Evolutionary conservation across 2,797 vertebrate genomes (phyloP), one percentile per base, ranked within the genome.

Genomic region (Gobionotothen gibberifrons): DNA sequence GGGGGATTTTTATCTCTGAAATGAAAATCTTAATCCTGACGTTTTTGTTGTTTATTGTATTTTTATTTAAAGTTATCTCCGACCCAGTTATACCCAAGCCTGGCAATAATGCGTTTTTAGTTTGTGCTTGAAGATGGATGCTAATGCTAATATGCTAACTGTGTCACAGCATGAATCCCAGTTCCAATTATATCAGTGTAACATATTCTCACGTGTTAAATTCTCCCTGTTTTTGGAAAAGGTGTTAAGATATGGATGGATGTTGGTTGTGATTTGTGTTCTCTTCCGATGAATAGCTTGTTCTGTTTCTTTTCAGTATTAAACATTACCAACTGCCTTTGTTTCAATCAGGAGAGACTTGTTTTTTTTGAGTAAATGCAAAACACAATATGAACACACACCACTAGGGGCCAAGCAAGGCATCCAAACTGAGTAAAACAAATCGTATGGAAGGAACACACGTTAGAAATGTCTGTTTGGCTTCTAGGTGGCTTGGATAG

Each of bases 1-100:
- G 82, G 84, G 91, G 86, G 56, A 91, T 95, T 96, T 96, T 96
- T 97, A 96, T 96, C 96, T 96, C 93, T 91, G 94, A 95, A 95
- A 36, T 36, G 94, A 92, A 96, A 95, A 94, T 96, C 94, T 95
- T 95, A 94, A 95, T 90, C 82, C 81, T 80, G 62, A 75, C 15
- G 2, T 83, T 84, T 36, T 82, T 84, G 61, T 89, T 85, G 73
- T 89, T 84, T 76, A 39, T 87, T 85, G 91, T 96, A 92, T 91
- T 79, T 77, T 36, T 84, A 26, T 26, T 26, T 26, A 95, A 96
- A 96, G 95, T 95, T 96, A 95, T 95, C 91, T 95, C 93, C 84
- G n/a, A 95, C 96, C 95, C 93, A 92, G 95, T 93, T 96, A 92
- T 93, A 93, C 93, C 90, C 84, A 90, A 84, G 93, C 91, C 90